Conservation (phyloP, 37 sponge, comb jelly and placozoan genomes). For the Spongilla lacustris region DNA sequence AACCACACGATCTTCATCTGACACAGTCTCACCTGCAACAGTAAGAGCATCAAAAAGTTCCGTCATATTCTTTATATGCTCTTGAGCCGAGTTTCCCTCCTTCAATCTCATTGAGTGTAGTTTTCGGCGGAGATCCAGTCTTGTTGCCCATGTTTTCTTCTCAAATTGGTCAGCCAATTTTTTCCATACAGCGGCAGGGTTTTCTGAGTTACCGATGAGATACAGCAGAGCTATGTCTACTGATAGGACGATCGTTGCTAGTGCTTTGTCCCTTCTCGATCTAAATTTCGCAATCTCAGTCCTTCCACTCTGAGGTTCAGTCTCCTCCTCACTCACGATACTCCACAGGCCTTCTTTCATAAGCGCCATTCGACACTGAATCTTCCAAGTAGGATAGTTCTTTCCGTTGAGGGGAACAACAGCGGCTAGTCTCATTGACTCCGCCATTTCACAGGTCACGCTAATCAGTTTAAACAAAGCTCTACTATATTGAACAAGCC, state of each 20-base stretch:
- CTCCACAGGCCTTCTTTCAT: slow-evolving; percentile 62
- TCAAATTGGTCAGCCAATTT: slow-evolving; percentile 47
- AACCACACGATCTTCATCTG: slow-evolving; percentile 58
- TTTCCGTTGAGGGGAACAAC: slow-evolving; percentile 52
- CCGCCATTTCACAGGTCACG: not conserved
- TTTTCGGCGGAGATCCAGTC: slow-evolving; percentile 30
- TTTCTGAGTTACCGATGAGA: slow-evolving; percentile 49
- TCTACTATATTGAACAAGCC: not conserved
- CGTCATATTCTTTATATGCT: slow-evolving; percentile 46
- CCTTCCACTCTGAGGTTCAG: slow-evolving; percentile 6
- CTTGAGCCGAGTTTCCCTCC: slow-evolving; percentile 50
- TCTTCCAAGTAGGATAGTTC: slow-evolving; percentile 67
- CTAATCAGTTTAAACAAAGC: not conserved
- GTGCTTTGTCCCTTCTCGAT: slow-evolving; percentile 36
- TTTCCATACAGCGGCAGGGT: slow-evolving; percentile 41
- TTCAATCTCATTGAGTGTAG: slow-evolving; percentile 52
- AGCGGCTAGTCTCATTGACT: slow-evolving; percentile 6
- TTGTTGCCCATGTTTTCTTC: slow-evolving; percentile 67
- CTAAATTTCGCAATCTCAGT: slow-evolving; percentile 33
- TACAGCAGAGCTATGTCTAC: slow-evolving; percentile 55
- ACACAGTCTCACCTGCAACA: slow-evolving; percentile 31
- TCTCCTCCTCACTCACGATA: slow-evolving; percentile 33
- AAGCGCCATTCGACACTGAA: slow-evolving; percentile 57
- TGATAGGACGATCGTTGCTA: slow-evolving; percentile 58
- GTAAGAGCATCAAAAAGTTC: slow-evolving; percentile 59